A percentile compares a stretch with the other conserved stretches of the same genome.
Conservation (phyloP, 2,888 invertebrate species). For the Meta bourneti region DNA sequence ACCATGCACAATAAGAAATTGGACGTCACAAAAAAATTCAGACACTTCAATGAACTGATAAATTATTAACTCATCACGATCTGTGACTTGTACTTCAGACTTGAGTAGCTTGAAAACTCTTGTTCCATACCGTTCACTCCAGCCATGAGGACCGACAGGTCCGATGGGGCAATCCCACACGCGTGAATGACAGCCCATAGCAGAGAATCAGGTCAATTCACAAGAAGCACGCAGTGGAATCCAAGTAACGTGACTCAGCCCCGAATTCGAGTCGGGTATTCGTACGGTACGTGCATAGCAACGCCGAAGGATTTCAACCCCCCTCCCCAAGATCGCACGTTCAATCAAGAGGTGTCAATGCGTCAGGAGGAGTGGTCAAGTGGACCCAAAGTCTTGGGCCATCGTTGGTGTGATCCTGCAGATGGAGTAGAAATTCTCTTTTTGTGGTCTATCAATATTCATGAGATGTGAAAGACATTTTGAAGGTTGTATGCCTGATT, state of each 20-base stretch:
- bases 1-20: no score
- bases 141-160: background rate
- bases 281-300: no score
- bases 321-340: background rate
- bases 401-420: background rate
- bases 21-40: no score
- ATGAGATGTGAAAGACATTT: background rate
- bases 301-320: no score
- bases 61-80: no score
- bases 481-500: no score
- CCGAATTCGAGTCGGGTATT: no score
- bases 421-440: background rate
- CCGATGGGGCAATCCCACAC: background rate
- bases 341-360: background rate
- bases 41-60: no score
- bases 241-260: no score
- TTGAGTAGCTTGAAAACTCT: background rate
- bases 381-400: background rate
- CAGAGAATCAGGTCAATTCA: background rate
- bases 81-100: no score
- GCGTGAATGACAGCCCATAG: background rate
- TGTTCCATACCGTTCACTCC: background rate
- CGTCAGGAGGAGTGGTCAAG: background rate
- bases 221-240: background rate
- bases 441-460: background rate